A percentile compares a stretch with the other conserved stretches of the same genome.
Conservation (phyloP, 2,113 vertebrate genomes). For the Tragelaphus buxtoni region DNA sequence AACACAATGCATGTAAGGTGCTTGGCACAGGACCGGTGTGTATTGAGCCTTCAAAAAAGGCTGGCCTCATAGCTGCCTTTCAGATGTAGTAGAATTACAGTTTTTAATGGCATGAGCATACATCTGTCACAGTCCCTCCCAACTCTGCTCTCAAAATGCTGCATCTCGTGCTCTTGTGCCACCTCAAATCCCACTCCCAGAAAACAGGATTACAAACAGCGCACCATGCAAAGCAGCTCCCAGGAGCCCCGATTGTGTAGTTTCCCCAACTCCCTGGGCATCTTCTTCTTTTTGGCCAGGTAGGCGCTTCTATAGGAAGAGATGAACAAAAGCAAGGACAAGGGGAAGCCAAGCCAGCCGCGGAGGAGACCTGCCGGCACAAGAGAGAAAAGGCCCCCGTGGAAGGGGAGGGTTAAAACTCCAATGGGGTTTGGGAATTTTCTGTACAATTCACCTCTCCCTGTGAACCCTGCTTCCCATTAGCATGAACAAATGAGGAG, state of each 20-base stretch:
- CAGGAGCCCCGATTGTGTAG: rapidly evolving
- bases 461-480: not conserved
- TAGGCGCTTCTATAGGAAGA: not conserved
- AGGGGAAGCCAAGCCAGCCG: not conserved
- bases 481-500: not conserved
- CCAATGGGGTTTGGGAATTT: not conserved
- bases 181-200: not conserved
- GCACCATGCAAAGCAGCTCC: not conserved
- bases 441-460: not conserved
- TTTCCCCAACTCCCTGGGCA: not conserved
- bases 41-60: not conserved
- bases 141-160: not conserved
- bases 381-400: not conserved
- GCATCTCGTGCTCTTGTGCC: not conserved
- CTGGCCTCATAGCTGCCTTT: not conserved
- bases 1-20: not conserved
- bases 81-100: not conserved
- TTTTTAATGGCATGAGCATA: not conserved
- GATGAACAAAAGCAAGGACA: not conserved
- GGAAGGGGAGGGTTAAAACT: not conserved
- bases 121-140: not conserved
- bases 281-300: not conserved
- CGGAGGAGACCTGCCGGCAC: not conserved
- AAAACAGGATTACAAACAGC: not conserved
- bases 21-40: not conserved